These are phyloP conservation scores for Brachycybe producta DNA, from an alignment of 2,888 invertebrate genomes.

Conservation along the genomic window DNA sequence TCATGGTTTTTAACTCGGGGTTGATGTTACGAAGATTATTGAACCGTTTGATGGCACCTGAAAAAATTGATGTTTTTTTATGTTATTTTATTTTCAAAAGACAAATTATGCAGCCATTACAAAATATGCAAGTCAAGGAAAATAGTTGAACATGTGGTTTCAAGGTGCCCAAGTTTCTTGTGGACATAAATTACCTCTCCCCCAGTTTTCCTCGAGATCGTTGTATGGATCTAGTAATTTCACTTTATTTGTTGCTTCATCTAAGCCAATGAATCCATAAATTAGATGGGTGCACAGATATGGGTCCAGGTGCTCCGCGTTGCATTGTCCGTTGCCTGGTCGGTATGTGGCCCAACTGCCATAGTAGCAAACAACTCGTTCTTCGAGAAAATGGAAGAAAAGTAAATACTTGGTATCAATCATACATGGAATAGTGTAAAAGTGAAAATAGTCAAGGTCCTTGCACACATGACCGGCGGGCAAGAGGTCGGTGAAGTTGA, in stretches of 20 bases:
- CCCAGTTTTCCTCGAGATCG: slow-evolving; percentile 50
- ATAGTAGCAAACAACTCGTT: slow-evolving; percentile 52
- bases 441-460: too few relatives aligned
- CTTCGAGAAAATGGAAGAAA: slow-evolving; percentile 12
- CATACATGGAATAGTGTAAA: too few relatives aligned
- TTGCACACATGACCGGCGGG: too few relatives aligned
- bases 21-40: slow-evolving; percentile 24
- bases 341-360: slow-evolving; percentile 64
- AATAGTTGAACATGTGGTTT: too few relatives aligned
- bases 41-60: slow-evolving; percentile 22
- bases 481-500: too few relatives aligned
- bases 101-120: too few relatives aligned
- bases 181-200: slow-evolving; percentile 34
- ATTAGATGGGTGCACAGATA: slow-evolving; percentile 58
- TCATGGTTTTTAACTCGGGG: slow-evolving; percentile 45
- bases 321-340: slow-evolving; percentile 47
- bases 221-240: slow-evolving; percentile 33
- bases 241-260: slow-evolving; percentile 36
- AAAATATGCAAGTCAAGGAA: background rate
- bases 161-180: too few relatives aligned
- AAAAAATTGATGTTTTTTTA: background rate
- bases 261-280: slow-evolving; percentile 57
- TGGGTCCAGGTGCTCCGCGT: slow-evolving; percentile 51
- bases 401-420: too few relatives aligned
- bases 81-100: too few relatives aligned